Percentiles rank a stretch among this genome's conserved stretches.
phyloP scores from a whole-genome alignment of 2,888 invertebrate species.

The Stenchaetothrips biformis region DNA sequence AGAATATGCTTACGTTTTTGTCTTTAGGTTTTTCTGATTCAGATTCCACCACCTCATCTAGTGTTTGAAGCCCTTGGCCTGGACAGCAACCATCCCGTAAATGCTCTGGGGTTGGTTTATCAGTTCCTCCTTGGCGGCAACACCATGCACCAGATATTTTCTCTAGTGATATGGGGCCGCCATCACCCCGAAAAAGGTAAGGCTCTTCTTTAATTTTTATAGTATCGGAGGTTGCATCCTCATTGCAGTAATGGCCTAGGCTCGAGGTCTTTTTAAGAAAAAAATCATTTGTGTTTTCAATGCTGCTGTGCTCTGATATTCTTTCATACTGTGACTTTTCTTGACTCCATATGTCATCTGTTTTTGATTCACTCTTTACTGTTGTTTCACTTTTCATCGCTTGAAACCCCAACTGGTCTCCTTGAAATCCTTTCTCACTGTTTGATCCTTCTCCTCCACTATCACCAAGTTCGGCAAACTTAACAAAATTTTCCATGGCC shows the following conservation, averaged over 20 bases:
- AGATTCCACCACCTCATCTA: slow-evolving; percentile 46
- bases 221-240: neutral
- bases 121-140: slow-evolving; percentile 67
- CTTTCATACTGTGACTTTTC: neutral
- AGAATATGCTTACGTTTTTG: neutral
- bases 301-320: slow-evolving; percentile 51
- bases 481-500: slow-evolving; percentile 47
- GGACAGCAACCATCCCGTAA: slow-evolving; percentile 66
- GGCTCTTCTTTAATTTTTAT: slow-evolving; percentile 47
- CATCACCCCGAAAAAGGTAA: slow-evolving; percentile 63
- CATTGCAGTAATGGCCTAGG: neutral
- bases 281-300: slow-evolving; percentile 53
- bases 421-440: neutral
- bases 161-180: slow-evolving; percentile 60
- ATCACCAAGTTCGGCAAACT: slow-evolving; percentile 41
- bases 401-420: slow-evolving; percentile 6
- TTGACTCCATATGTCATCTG: neutral
- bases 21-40: slow-evolving; percentile 37
- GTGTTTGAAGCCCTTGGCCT: slow-evolving; percentile 51
- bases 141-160: slow-evolving; percentile 65
- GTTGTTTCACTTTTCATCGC: neutral
- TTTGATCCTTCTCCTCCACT: slow-evolving; percentile 30
- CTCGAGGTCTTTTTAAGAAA: slow-evolving; percentile 43
- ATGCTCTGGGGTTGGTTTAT: slow-evolving; percentile 67
- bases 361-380: neutral